Evolutionary conservation across 2,888 invertebrate species (phyloP), one percentile per base, ranked within the genome.

Genomic region (Epirrhoe tristata): DNA sequence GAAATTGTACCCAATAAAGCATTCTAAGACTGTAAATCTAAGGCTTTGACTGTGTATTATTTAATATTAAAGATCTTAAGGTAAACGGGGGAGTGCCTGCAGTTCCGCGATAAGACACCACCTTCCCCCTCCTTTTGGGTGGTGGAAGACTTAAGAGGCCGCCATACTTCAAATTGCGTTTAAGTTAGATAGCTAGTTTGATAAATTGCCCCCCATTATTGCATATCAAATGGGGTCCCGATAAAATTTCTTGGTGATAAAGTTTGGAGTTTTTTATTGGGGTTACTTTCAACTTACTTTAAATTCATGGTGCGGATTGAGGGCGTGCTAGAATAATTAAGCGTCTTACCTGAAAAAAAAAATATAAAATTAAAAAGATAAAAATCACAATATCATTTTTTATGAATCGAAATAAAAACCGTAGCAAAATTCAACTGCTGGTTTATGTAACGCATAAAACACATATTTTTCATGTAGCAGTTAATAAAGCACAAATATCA

Each of bases 11-110:
- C 36, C 48, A 56, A 89, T 91, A 89, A 89, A 88, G 77, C 83
- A 89, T 83, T 69, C 75, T 75, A 70, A 74, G 78, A 77, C 78
- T 79, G 75, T 86, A 83, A 77, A 82, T 87, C 88, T 84, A 85
- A 89, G 81, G 88, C 83, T 90, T 87, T 88, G 90, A 90, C 86
- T 89, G 88, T 91, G 89, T 91, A 89, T 91, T 92, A 90, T 92
- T 93, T 91, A 92, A 92, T 93, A 93, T 93, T 93, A 93, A 91
- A 92, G 90, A 92, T 93, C 91, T 91, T 90, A 92, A 93, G 93
- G 93, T 93, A 90, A 91, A 85, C 89, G 91, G 85, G 89, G 86
- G 83, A 86, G 89, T 84, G 93, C 89, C 93, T 94, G 93, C 93
- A 93, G 85, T 91, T 89, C 84, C 83, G 92, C 90, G 93, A 94